Base-by-base conservation (phyloP, 2,797 vertebrate species). In the Natrix natrix region DNA sequence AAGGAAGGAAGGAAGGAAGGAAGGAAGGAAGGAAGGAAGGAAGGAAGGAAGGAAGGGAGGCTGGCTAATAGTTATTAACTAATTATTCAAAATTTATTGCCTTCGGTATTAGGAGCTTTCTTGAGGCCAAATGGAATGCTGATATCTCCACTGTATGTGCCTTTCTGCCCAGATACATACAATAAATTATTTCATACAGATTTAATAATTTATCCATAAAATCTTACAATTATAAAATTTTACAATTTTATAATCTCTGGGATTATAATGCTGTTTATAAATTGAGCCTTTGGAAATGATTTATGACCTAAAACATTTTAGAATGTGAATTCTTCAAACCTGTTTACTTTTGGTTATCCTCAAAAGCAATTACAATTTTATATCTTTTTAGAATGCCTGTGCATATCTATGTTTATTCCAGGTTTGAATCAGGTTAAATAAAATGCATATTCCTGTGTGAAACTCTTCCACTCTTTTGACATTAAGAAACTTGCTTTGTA, bases 101-200 rank as follows among this genome's bases (percentile, higher is more conserved):
- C 32, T 95, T 94, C 12, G 90, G 59, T 83, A 57, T 14, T 13
- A 86, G 57, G 8, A 17, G 0, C 0, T 94, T 95, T 89, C 87
- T 1, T 96, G 87, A 37, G 74, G 86, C 91, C 94, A 89, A 92
- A 92, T 54, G 91, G 43, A 95, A 96, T 90, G 28, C 56, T 95
- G 63, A 57, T 69, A 86, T 32, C 37, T 96, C 95, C 92, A 92
- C 78, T 10, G 93, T 93, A 92, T 93, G 83, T 55, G 89, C 2
- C 95, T 87, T 87, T 54, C 94, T 32, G 94, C 11, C 91, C 56
- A 55, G 90, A 8, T 90, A 91, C 95, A 93, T 78, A 93, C 95
- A 95, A 90, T 12, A 93, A n/a, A 56, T 91, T 59, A 91, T 91
- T 87, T 93, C 28, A 86, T 87, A 74, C 92, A 96, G 93, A 94